Evolutionary conservation across 2,797 vertebrate species (phyloP), one percentile per base, ranked within the genome.

Genomic region (Melanotaenia parkinsoni): DNA sequence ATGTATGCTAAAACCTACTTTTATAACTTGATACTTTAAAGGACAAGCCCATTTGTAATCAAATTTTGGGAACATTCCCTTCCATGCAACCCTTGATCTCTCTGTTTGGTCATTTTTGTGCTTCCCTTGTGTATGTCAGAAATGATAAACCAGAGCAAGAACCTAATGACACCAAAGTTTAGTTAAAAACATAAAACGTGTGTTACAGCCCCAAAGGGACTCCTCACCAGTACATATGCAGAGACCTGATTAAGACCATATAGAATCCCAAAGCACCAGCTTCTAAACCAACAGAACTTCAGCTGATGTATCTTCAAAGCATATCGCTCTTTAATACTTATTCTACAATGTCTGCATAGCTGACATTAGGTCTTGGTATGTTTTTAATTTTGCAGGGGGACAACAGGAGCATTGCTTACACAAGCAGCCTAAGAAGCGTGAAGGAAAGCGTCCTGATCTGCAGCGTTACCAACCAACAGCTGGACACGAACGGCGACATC

Each of bases 381-480:
- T 22, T 71, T 20, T 57, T 18, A 4, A 24, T 71, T 35, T 63
- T 70, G 3, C 72, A 91, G 93, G 87, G 12, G 85, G 90, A 47
- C 82, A 76, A 68, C 82, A 85, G 33, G 76, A 89, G 9, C 63
- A 64, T 70, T 82, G 70, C n/a, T 47, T 63, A 72, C 81, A 88
- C 67, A 95, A 95, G 86, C 92, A 95, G 82, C 76, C 88, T 71
- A 91, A 94, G 85, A 87, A 81, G 83, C 74, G 82, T 64, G 89
- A 88, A 26, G 79, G 35, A 18, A 93, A 93, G 62, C 90, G 68
- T 7, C 95, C 95, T 82, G 96, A 96, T 73, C 87, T 93, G 0
- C 93, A 95, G 67, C 95, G 95, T 43, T 95, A 96, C 56, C 96
- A 94, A 43, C 94, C 82, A 0, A 93, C 84, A 91, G 13, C 76